Base-by-base conservation (phyloP, 2,113 vertebrate species). In the Cebus imitator region DNA sequence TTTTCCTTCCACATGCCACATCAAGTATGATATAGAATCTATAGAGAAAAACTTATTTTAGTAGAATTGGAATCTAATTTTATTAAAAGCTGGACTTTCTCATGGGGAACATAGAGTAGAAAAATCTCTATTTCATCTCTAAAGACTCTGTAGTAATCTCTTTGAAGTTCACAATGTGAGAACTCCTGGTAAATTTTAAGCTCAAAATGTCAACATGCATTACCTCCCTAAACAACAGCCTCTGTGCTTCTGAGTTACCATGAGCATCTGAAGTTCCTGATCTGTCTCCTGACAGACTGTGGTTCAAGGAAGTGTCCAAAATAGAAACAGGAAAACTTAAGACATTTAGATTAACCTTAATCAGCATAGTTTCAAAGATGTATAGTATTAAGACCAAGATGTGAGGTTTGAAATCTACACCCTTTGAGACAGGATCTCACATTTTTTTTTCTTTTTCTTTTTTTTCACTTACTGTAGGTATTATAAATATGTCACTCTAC, bases 241-340 rank as follows among this genome's bases (percentile, higher is more conserved):
- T 86, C 45, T 82, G 13, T 95, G 43, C 14, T 40, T 80, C 79
- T 68, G 20, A 10, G 5, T n/a, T 79, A 35, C 50, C 58, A 20
- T 43, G 52, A 83, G 45, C 66, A 81, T 72, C 37, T 94, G 37
- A 61, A 61, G 20, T 43, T 83, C 72, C 40, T 82, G 84, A 94
- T 37, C 30, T 64, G 58, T 72, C 43, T 91, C 48, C 72, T 91
- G 21, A 75, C 13, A 87, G 52, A 57, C 18, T 72, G 7, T 32
- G 58, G 70, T 55, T 96, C 40, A 52, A 87, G 30, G 12, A 89
- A 91, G 35, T 50, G 40, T 85, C 37, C 27, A 73, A 82, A 78
- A 93, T 13, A 93, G 72, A 95, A 94, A 88, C 8, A 68, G 30
- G 40, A 84, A 75, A 92, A 70, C 40, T 40, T 94, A 40, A 80